Evolutionary conservation across 2,797 vertebrate species (phyloP).

Genomic region (Danio kyathit): DNA sequence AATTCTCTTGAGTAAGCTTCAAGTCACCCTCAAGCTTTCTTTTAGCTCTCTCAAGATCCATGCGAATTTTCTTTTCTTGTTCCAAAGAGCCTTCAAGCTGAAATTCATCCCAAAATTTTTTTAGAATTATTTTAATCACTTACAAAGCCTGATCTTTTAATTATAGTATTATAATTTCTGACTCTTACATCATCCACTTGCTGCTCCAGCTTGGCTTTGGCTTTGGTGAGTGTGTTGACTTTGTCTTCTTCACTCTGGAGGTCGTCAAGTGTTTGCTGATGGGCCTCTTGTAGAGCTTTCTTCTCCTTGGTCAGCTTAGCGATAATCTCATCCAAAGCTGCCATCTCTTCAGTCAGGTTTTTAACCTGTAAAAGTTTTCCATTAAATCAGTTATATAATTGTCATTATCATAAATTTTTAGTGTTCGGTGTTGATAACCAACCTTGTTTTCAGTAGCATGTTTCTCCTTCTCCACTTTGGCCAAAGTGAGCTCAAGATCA

Average conservation of each 20-base stretch:
- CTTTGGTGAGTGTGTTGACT: constrained; percentile 82
- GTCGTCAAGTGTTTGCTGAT: constrained; percentile 85
- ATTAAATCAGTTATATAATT: not conserved
- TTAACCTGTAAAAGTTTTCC: constrained; percentile 74
- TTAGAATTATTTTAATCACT: too few relatives aligned
- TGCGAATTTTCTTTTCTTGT: constrained; percentile 85
- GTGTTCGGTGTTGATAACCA: too few relatives aligned
- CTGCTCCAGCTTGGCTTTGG: constrained; percentile 84
- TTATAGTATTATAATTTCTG: too few relatives aligned
- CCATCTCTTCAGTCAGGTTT: constrained; percentile 86
- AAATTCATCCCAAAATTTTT: too few relatives aligned
- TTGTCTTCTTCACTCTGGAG: constrained; percentile 87
- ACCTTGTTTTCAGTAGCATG: constrained; percentile 88
- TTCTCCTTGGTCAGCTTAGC: constrained; percentile 84
- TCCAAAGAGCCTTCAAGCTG: constrained; percentile 86
- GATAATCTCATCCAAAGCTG: constrained; percentile 81
- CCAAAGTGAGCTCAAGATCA: constrained; percentile 81
- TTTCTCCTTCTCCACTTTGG: constrained; percentile 87
- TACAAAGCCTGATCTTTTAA: too few relatives aligned
- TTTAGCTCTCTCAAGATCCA: constrained; percentile 85
- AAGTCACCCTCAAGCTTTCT: constrained; percentile 83
- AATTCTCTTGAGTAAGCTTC: constrained; percentile 82
- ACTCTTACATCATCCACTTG: constrained; percentile 80
- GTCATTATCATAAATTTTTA: too few relatives aligned
- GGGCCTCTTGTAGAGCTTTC: constrained; percentile 83